Evolutionary conservation across 1,140 invertebrate genomes (phyloP), one percentile per base, ranked within the genome.

Genomic region (Venturia canescens): DNA sequence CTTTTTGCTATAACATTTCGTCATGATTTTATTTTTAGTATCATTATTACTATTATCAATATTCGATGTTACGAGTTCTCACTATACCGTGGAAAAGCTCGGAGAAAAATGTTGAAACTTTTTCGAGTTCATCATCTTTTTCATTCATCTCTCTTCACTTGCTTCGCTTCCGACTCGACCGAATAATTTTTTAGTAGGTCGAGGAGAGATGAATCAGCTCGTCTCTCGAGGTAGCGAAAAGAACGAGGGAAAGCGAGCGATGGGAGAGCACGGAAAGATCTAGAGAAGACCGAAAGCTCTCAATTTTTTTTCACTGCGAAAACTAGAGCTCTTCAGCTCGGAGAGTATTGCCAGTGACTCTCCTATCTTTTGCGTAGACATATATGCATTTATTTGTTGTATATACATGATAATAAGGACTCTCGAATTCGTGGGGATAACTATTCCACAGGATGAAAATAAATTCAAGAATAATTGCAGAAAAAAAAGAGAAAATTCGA

Each of bases 141-240:
- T 71, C 82, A 76, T 72, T 79, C 67, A 70, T 60, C 57, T 60
- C 11, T 60, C 23, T n/a, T 60, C 66, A 79, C 63, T 50, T 44
- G 48, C 34, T 72, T 60, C 69, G 18, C 67, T 53, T 29, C 44
- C 63, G 66, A 31, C 29, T 72, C 44, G 70, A 72, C 48, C 70
- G 67, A 70, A 70, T 70, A 72, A 72, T 44, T 72, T 44, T 72
- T 72, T 50, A 7, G 38, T 72, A 27, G 44, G 38, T 72, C 38
- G 44, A 53, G n/a, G 57, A 60, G 21, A 50, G 70, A 50, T 50
- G 44, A 27, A 80, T 80, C 60, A 63, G 53, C 34, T 44, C 72
- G 26, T 60, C n/a, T 23, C 21, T 60, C 21, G 57, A 9, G 44
- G 72, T 27, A 31, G 53, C 60, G 18, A 70, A 9, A 21, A 57